These are phyloP conservation scores for Aphidius ervi DNA, from an alignment of 1,140 invertebrate genomes.

Conservation along the genomic window DNA sequence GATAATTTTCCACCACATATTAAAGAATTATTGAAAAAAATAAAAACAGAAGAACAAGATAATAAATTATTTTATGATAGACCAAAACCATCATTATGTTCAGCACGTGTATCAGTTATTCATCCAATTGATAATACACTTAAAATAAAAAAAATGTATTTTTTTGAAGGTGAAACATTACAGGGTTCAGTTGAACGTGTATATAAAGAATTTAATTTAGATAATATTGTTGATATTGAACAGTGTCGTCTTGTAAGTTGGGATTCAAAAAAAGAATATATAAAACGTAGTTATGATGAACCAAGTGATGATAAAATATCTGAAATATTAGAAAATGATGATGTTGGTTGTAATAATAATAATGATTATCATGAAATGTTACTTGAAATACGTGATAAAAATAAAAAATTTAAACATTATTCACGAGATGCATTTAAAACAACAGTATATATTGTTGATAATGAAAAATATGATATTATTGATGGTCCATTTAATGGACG, in stretches of 20 bases:
- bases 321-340: slow-evolving; percentile 40
- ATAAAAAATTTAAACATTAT: slow-evolving; percentile 65
- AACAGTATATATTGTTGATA: slow-evolving; percentile 63
- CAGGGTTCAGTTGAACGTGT: slow-evolving; percentile 58
- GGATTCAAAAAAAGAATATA: slow-evolving; percentile 61
- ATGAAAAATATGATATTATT: slow-evolving; percentile 58
- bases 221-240: slow-evolving; percentile 57
- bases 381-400: slow-evolving; percentile 64
- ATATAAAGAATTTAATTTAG: slow-evolving; percentile 60
- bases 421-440: slow-evolving; percentile 58
- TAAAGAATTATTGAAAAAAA: slow-evolving; percentile 60
- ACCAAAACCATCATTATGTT: slow-evolving; percentile 59
- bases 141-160: slow-evolving; percentile 55
- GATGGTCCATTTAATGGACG: slow-evolving; percentile 61
- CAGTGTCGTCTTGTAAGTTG: slow-evolving; percentile 73
- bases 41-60: slow-evolving; percentile 69
- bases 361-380: slow-evolving; percentile 57
- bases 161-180: slow-evolving; percentile 58
- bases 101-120: slow-evolving; percentile 61
- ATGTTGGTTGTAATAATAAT: slow-evolving; percentile 36
- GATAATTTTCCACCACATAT: slow-evolving; percentile 75
- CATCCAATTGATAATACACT: slow-evolving; percentile 58
- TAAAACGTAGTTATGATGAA: slow-evolving; percentile 69
- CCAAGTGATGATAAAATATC: slow-evolving; percentile 53
- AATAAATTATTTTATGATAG: slow-evolving; percentile 52